Conservation (phyloP, 2,113 vertebrate species). For the Paratilapia polleni region DNA sequence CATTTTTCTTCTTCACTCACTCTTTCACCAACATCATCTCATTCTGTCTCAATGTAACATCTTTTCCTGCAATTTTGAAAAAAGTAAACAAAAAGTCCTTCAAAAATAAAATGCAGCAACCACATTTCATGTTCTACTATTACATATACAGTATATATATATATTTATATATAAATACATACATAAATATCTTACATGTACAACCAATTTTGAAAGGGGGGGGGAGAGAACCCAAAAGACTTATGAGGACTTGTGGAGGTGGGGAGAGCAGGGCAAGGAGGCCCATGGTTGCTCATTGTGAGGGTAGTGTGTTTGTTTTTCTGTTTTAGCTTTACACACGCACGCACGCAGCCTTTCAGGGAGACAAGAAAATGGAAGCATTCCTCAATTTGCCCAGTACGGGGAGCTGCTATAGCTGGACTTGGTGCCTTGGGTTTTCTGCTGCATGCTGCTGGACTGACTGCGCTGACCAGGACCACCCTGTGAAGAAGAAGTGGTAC, state of each 20-base stretch:
- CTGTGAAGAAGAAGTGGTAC: conserved; percentile 30
- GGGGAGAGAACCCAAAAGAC: conserved; percentile 75
- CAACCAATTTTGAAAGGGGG: conserved; percentile 79
- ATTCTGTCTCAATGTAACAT: conserved; percentile 76
- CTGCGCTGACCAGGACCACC: conserved; percentile 79
- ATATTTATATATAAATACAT: conserved; percentile 82
- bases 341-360: conserved; percentile 50
- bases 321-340: conserved; percentile 56
- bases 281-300: conserved; percentile 54
- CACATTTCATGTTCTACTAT: conserved; percentile 82
- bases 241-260: conserved; percentile 77
- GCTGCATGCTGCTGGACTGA: conserved; percentile 83
- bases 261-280: conserved; percentile 45
- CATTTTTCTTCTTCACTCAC: conserved; percentile 30
- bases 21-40: conserved; percentile 46
- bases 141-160: conserved; percentile 88
- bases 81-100: conserved; percentile 83
- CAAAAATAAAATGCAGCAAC: conserved; percentile 84
- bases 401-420: conserved; percentile 82
- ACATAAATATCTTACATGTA: conserved; percentile 89
- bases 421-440: conserved; percentile 83
- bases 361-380: conserved; percentile 20
- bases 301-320: conserved; percentile 66
- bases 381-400: conserved; percentile 83
- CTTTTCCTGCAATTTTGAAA: conserved; percentile 82